A percentile compares a stretch with the other conserved stretches of the same genome.
phyloP scores from a whole-genome alignment of 37 sponge, comb jelly and placozoan species.

The Dysidea cf. avara region DNA sequence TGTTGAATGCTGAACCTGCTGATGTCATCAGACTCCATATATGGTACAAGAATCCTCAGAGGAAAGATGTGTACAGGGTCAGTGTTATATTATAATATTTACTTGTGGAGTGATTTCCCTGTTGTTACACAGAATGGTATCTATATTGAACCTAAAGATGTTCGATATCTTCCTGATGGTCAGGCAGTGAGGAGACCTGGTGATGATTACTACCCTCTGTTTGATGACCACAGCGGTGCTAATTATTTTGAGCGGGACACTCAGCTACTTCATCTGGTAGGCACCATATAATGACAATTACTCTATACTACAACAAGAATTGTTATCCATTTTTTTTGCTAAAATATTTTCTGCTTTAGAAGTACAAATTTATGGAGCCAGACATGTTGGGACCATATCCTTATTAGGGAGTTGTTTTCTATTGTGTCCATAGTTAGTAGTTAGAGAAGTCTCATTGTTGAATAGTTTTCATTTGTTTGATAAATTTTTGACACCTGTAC shows the following conservation, averaged over 20 bases:
- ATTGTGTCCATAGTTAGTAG: no score
- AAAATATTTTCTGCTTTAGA: background rate
- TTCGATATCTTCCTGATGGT: conserved; percentile 13
- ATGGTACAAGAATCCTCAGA: conserved; percentile 70
- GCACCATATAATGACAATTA: background rate
- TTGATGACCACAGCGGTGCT: conserved; percentile 29
- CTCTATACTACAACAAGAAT: background rate
- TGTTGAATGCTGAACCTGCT: conserved; percentile 67
- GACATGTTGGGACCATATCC: no score
- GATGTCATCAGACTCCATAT: conserved; percentile 54
- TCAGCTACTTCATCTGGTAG: conserved; percentile 63
- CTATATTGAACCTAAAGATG: conserved; percentile 57
- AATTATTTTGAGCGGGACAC: conserved; percentile 71
- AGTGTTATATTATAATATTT: background rate
- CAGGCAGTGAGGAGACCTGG: conserved; percentile 19
- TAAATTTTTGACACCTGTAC: no score
- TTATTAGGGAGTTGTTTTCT: no score
- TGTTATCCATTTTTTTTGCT: background rate
- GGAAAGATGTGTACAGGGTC: conserved; percentile 84
- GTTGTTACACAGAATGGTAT: conserved; percentile 55
- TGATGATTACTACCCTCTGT: conserved; percentile 12
- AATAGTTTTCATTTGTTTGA: no score
- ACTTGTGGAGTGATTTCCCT: background rate
- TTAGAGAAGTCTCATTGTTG: no score
- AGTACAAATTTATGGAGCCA: no score